Percentiles rank a stretch among this genome's conserved stretches.
These are phyloP conservation scores for Lanistes nyassanus DNA, from an alignment of 1,140 invertebrate species.

Conservation along the genomic window DNA sequence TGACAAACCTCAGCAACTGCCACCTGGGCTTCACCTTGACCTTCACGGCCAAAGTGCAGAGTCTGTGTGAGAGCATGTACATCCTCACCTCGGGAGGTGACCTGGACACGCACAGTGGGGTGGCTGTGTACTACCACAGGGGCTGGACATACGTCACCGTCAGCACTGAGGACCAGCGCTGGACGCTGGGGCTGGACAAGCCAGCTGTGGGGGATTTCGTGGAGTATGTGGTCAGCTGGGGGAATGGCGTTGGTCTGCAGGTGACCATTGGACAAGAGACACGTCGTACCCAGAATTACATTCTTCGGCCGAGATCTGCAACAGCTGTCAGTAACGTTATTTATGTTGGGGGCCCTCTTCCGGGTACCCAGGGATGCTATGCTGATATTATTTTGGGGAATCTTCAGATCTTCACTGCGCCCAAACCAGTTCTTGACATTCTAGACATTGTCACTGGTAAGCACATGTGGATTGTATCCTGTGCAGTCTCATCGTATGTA, in stretches of 20 bases:
- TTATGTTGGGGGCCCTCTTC: slow-evolving; percentile 34
- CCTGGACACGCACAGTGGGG: slow-evolving; percentile 24
- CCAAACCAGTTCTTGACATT: slow-evolving; percentile 35
- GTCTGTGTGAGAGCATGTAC: slow-evolving; percentile 35
- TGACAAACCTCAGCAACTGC: slow-evolving; percentile 35
- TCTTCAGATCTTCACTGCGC: slow-evolving; percentile 38
- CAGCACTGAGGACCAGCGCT: slow-evolving; percentile 36
- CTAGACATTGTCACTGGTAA: slow-evolving; percentile 44
- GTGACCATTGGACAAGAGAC: slow-evolving; percentile 23
- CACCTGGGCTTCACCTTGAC: slow-evolving; percentile 40
- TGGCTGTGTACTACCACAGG: slow-evolving; percentile 39
- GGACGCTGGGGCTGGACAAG: slow-evolving; percentile 33
- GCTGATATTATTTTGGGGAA: slow-evolving; percentile 30
- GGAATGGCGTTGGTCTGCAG: slow-evolving; percentile 30
- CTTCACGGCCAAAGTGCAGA: slow-evolving; percentile 36
- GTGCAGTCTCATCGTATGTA: not conserved
- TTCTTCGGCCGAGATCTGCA: not conserved
- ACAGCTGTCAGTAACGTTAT: not conserved
- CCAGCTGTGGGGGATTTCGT: slow-evolving; percentile 26
- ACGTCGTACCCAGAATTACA: not conserved
- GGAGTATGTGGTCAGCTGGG: slow-evolving; percentile 39
- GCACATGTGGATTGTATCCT: not conserved
- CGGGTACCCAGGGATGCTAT: slow-evolving; percentile 19
- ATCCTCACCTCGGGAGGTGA: slow-evolving; percentile 42
- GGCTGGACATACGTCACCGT: slow-evolving; percentile 34